Base-by-base conservation (phyloP, 1,140 invertebrate species). In the Procambarus clarkii region DNA sequence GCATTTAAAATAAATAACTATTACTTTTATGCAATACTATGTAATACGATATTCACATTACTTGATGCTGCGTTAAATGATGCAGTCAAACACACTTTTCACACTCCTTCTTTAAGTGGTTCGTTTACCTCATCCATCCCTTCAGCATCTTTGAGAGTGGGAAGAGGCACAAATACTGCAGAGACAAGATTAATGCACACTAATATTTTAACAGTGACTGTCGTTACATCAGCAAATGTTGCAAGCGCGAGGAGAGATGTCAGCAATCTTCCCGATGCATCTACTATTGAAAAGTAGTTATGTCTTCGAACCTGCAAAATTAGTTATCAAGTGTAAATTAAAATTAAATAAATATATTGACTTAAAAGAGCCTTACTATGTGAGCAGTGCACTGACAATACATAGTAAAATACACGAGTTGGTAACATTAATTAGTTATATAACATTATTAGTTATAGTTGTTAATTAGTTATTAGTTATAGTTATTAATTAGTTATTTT, bases 111-210 rank as follows among this genome's bases (percentile, higher is more conserved):
- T 58, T 74, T 81, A 34, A 91, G 76, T 5, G 84, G 84, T 45
- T 82, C 84, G 5, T 5, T 87, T 50, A 69, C 21, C 46, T 87
- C 91, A 11, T 91, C 91, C 15, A 60, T 24, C 15, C n/a, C 54
- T 50, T 86, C 85, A 9, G 64, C 50, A n/a, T 54, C 82, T 34
- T 74, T 80, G 2, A 60, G 24, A 4, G 54, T 79, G 5, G 88
- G 71, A 15, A 91, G 54, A 64, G 92, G 92, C 45, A 93, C 92
- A 88, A 93, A 88, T 15, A 93, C 81, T 2, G 85, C 89, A 9
- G 87, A 87, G 44, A 91, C n/a, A 45, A 93, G 85, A 58, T 93
- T 93, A 45, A 91, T 64, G 69, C 84, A 82, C 11, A 93, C 82
- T 54, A 93, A 77, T 2, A 88, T 79, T 50, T 91, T 91, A 34